Percentiles rank a stretch among this genome's conserved stretches.
These are phyloP conservation scores for Sarcophaga rosellei DNA, from an alignment of 2,888 invertebrate species.

Conservation along the genomic window DNA sequence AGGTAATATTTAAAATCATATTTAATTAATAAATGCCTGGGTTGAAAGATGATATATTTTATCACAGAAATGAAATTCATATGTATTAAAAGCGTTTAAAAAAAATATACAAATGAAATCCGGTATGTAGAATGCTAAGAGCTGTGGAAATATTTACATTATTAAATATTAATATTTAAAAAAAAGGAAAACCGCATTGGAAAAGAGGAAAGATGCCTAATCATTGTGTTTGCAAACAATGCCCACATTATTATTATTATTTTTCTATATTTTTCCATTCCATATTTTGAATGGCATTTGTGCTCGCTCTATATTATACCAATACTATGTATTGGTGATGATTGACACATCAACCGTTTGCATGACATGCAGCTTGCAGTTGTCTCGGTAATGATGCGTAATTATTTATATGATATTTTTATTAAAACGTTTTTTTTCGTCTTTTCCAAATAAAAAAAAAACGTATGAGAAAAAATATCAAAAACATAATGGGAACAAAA, in stretches of 20 bases:
- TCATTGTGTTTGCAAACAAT: slow-evolving; percentile 42
- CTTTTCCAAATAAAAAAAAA: not conserved
- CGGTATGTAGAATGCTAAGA: not conserved
- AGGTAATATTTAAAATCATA: slow-evolving; percentile 30
- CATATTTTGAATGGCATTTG: not conserved
- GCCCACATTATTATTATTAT: slow-evolving; percentile 37
- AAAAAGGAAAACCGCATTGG: not conserved
- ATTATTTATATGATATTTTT: slow-evolving; percentile 61
- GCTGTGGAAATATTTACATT: slow-evolving; percentile 23
- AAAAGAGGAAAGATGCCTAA: slow-evolving; percentile 42
- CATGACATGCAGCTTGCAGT: slow-evolving; percentile 67
- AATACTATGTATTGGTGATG: slow-evolving; percentile 19
- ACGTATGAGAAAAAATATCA: not conserved
- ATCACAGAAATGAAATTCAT: slow-evolving; percentile 1
- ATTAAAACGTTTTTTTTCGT: slow-evolving; percentile 13
- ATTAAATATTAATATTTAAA: too few relatives aligned
- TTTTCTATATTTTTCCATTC: not conserved
- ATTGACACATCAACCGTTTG: slow-evolving; percentile 61
- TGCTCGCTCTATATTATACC: not conserved
- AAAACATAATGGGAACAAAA: slow-evolving; percentile 30
- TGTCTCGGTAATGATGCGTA: slow-evolving; percentile 52
- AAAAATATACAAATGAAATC: slow-evolving; percentile 7
- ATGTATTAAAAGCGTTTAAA: slow-evolving; percentile 13
- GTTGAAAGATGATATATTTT: not conserved
- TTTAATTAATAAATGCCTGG: slow-evolving; percentile 39